phyloP scores from a whole-genome alignment of 2,888 invertebrate genomes.

The Cabera pusaria region DNA sequence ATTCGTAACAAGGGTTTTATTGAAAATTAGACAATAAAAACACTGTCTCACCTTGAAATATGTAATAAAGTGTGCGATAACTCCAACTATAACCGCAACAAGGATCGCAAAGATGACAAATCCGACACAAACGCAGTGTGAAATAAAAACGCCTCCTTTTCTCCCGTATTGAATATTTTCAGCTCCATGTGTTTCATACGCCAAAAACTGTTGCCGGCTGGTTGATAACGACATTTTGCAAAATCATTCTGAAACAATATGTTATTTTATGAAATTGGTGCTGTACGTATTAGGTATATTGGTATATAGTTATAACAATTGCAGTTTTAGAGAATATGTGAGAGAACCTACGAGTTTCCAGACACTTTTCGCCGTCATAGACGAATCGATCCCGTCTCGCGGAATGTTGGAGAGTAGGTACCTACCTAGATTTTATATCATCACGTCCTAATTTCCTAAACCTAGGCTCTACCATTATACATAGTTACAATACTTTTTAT shows the following conservation, averaged over 20 bases:
- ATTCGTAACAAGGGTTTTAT: no score
- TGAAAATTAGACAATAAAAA: no score
- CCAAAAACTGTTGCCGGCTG: slow-evolving; percentile 84
- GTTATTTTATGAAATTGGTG: neutral
- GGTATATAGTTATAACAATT: no score
- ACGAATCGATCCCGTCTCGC: no score
- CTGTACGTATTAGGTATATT: slow-evolving; percentile 1
- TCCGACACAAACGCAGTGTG: slow-evolving; percentile 81
- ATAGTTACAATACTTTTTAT: no score
- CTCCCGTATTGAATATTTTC: slow-evolving; percentile 83
- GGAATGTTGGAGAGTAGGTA: no score
- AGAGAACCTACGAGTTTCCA: no score
- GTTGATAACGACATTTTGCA: slow-evolving; percentile 70
- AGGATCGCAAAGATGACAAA: slow-evolving; percentile 62
- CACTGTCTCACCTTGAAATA: slow-evolving; percentile 61
- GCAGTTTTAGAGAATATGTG: no score
- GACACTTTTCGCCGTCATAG: no score
- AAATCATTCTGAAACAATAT: slow-evolving; percentile 55
- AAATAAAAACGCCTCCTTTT: slow-evolving; percentile 85
- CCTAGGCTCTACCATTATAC: no score
- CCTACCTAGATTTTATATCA: no score
- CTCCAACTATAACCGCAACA: slow-evolving; percentile 62
- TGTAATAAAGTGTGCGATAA: slow-evolving; percentile 72
- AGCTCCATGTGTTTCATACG: slow-evolving; percentile 76
- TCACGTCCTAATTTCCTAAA: no score